Evolutionary conservation across 1,140 invertebrate species (phyloP).

Genomic region (Drosophila hydei): DNA sequence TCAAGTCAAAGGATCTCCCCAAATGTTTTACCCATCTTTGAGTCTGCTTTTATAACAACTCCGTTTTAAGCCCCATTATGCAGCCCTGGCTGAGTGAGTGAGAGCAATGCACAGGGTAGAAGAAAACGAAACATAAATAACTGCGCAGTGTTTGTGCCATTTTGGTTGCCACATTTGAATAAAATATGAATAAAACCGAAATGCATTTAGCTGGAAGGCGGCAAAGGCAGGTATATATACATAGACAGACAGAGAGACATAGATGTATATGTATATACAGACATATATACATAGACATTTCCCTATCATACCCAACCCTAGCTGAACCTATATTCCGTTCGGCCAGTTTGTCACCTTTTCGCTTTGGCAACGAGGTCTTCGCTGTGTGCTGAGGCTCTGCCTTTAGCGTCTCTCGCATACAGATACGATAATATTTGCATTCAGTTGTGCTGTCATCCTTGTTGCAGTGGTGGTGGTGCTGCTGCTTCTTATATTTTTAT

Average conservation of each 20-base stretch:
- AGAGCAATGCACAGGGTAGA: neutral
- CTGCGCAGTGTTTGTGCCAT: conserved; percentile 78
- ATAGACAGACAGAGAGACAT: neutral
- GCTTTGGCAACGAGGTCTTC: conserved; percentile 59
- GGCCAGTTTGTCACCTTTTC: conserved; percentile 78
- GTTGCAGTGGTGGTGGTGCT: conserved; percentile 35
- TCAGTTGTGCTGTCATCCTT: conserved; percentile 66
- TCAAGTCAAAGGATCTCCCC: neutral
- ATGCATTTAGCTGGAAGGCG: conserved; percentile 67
- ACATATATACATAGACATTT: conserved; percentile 27
- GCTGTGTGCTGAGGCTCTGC: conserved; percentile 10
- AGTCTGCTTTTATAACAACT: neutral
- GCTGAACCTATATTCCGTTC: conserved; percentile 4
- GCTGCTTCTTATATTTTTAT: conserved; percentile 47
- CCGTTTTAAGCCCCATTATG: conserved; percentile 25
- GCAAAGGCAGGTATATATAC: conserved; percentile 17
- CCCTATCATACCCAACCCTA: neutral
- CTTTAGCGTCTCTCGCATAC: conserved; percentile 34
- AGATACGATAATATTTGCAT: conserved; percentile 81
- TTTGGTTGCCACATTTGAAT: conserved; percentile 79
- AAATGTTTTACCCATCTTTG: conserved; percentile 1
- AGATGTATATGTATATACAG: conserved; percentile 19
- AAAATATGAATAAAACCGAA: conserved; percentile 80
- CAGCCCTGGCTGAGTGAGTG: conserved; percentile 35
- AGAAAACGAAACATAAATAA: conserved; percentile 72